Base-by-base conservation (phyloP, 2,113 vertebrate genomes). In the Poeciliopsis retropinna region DNA sequence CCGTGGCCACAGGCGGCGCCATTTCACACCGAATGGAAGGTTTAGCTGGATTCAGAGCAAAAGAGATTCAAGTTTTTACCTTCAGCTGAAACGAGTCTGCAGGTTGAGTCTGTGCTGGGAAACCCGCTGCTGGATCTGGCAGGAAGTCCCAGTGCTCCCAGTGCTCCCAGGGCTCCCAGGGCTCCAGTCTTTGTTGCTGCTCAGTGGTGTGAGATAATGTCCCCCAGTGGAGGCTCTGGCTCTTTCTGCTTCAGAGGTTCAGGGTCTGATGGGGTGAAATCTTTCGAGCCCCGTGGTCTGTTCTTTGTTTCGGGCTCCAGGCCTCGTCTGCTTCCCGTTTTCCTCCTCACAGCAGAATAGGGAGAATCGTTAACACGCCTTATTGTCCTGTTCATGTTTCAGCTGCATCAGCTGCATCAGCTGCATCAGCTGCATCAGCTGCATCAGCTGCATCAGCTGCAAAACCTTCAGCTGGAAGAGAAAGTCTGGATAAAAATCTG, bases 121-220 rank as follows among this genome's bases (percentile, higher is more conserved):
- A 47, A 57, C 22, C 10, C 6, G 51, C 22, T 57, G 22, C 25
- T 57, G 51, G 22, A n/a, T 57, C 25, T 57, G 51, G 51, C 51
- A n/a, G 22, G 22, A 57, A n/a, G 51, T 54, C 51, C 51, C 3
- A 7, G 15, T 28, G 67, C 47, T 76, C 61, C 8, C 0, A 1
- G 9, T 76, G 31, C 8, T 34, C 34, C 34, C 34, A 34, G 34
- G 10, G 64, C 54, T 76, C 61, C 11, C 0, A 1, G 10, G 74
- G 64, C 54, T 76, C 11, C 0, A 1, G 10, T 76, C 79, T 22
- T 79, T 83, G 82, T 85, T 19, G 3, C 9, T 64, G 82, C 72
- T 73, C 67, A 6, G 13, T 14, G 64, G 79, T 69, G 80, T 64
- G 64, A n/a, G 70, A 81, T 60, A 72, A 70, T 11, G 82, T 64